Conservation (phyloP, 2,797 vertebrate genomes). For the Triplophysa yarkandensis region DNA sequence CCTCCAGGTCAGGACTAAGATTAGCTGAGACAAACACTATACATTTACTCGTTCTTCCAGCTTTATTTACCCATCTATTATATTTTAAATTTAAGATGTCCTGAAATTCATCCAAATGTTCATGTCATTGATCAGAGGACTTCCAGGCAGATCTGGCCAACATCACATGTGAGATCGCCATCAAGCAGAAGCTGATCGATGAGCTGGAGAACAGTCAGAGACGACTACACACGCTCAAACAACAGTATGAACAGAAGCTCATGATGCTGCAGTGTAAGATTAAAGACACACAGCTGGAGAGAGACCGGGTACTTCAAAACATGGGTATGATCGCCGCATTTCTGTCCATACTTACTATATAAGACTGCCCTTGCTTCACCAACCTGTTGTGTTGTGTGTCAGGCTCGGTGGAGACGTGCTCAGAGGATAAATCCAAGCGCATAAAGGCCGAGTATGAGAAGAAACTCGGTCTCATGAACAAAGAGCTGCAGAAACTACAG, state of each 20-base stretch:
- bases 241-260: conserved; percentile 94
- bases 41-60: too few species aligned
- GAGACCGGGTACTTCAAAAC: conserved; percentile 94
- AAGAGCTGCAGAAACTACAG: conserved; percentile 93
- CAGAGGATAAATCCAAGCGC: conserved; percentile 93
- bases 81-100: too few species aligned
- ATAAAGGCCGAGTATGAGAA: conserved; percentile 94
- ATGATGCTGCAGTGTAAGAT: conserved; percentile 88
- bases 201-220: conserved; percentile 97
- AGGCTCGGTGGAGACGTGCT: conserved; percentile 90
- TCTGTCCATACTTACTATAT: not conserved
- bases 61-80: too few species aligned
- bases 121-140: conserved; percentile 68
- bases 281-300: conserved; percentile 92
- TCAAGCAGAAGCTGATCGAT: conserved; percentile 98
- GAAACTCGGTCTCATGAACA: conserved; percentile 94
- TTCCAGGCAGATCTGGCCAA: conserved; percentile 85
- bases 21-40: too few species aligned
- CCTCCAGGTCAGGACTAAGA: too few species aligned
- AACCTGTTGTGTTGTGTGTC: conserved; percentile 29
- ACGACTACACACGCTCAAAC: conserved; percentile 91
- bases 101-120: not conserved
- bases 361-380: not conserved
- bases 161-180: conserved; percentile 95
- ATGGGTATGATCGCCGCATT: conserved; percentile 76